Evolutionary conservation across 2,888 invertebrate species (phyloP).

Genomic region (Acrocyrtus sp.): DNA sequence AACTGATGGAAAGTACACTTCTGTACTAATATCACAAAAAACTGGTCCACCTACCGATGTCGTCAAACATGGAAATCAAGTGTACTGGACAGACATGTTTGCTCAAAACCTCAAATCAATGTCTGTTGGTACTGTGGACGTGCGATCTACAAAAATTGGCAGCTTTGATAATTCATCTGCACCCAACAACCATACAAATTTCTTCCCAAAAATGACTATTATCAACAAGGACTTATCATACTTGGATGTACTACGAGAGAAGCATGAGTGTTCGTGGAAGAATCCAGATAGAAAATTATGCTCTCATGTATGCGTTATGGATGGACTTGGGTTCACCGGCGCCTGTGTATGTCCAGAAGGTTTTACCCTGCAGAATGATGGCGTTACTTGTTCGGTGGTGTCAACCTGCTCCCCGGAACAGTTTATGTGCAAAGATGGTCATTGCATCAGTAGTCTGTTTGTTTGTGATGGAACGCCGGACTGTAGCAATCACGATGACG

Average conservation of each 20-base stretch:
- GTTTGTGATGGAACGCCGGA: constrained; percentile 64
- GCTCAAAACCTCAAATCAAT: constrained; percentile 41
- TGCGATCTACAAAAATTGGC: constrained; percentile 17
- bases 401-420: constrained; percentile 65
- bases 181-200: constrained; percentile 41
- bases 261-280: constrained; percentile 55
- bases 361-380: constrained; percentile 64
- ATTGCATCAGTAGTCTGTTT: constrained; percentile 64
- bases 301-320: constrained; percentile 66
- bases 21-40: constrained; percentile 16
- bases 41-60: constrained; percentile 54
- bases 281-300: constrained; percentile 61
- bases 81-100: constrained; percentile 60
- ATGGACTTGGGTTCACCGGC: constrained; percentile 50
- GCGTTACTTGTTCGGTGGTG: constrained; percentile 61
- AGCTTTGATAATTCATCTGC: constrained; percentile 19
- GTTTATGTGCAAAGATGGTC: constrained; percentile 73
- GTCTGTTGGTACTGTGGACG: background rate
- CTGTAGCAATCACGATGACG: constrained; percentile 60
- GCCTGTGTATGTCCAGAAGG: constrained; percentile 66
- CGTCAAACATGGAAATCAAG: constrained; percentile 46
- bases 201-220: constrained; percentile 54
- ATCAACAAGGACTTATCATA: constrained; percentile 44
- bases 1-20: constrained; percentile 39
- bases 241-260: constrained; percentile 32